These are phyloP conservation scores for Agrochola macilenta DNA, from an alignment of 2,888 invertebrate genomes.

Conservation along the genomic window DNA sequence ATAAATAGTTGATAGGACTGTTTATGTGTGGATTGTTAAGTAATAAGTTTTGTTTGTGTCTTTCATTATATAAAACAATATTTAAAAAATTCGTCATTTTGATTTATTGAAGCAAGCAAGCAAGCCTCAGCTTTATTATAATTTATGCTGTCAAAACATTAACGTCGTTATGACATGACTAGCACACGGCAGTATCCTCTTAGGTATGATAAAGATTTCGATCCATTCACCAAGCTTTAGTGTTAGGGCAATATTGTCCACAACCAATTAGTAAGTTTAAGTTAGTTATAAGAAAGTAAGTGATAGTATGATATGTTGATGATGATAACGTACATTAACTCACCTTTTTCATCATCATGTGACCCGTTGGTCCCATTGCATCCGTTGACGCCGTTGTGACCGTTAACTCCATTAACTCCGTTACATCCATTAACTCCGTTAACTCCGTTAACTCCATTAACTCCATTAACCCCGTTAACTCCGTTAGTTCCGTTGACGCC, in stretches of 20 bases:
- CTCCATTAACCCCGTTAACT: slow-evolving; percentile 16
- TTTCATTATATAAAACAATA: no score
- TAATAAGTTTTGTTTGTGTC: no score
- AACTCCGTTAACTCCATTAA: slow-evolving; percentile 17
- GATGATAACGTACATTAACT: slow-evolving; percentile 62
- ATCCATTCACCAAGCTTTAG: neutral
- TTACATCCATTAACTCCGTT: slow-evolving; percentile 66
- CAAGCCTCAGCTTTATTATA: no score
- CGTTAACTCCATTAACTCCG: slow-evolving; percentile 70
- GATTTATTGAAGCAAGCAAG: no score
- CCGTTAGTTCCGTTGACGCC: slow-evolving; percentile 60
- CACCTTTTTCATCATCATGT: slow-evolving; percentile 83
- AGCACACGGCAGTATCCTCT: neutral
- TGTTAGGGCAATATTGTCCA: neutral
- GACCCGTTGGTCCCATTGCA: slow-evolving; percentile 77
- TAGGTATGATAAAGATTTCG: neutral
- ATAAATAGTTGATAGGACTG: neutral
- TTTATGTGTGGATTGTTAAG: slow-evolving; percentile 14
- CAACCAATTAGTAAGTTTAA: slow-evolving; percentile 4
- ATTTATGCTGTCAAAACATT: no score
- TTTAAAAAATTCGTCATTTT: no score
- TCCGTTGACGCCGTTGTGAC: slow-evolving; percentile 73
- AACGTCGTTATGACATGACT: neutral
- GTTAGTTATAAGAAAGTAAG: slow-evolving; percentile 31
- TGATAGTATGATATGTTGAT: slow-evolving; percentile 42